Evolutionary conservation across 2,888 invertebrate species (phyloP), one percentile per base, ranked within the genome.

Genomic region (Nemoura dubitans): DNA sequence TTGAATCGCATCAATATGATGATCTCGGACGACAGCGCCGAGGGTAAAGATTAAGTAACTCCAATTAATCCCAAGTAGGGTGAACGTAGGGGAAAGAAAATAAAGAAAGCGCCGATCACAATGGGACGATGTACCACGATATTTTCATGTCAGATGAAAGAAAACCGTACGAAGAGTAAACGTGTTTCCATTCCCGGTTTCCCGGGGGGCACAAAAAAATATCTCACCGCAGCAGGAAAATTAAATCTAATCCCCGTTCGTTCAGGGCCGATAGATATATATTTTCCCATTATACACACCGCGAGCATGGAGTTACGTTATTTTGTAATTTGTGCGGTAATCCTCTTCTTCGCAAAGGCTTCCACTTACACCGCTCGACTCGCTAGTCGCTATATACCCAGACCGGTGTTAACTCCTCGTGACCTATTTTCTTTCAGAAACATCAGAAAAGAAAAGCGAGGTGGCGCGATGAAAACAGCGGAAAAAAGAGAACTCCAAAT

Each of bases 1-100:
- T 59, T 59, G 59, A 59, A 59, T 59, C 59, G 59, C 59, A 59
- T 59, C 59, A 59, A 59, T 59, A 59, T 59, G 59, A 59, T 59
- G 59, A 59, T 59, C 59, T 59, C 59, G 59, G n/a, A 21, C 16
- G 59, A 59, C 21, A 21, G 59, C 59, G 21, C 59, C 59, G 21
- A 59, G 59, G 59, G 59, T 59, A 59, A 21, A 59, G 59, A 59
- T 59, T 59, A 59, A 59, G 59, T 59, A 59, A 7, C 16, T 10
- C 21, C 59, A 59, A 59, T 59, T 59, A 59, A 10, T 59, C 59
- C 16, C 59, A 21, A 7, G 16, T 1, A 59, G 59, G 59, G 59
- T 14, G 59, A 59, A 10, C 3, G 59, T 14, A 21, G 21, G 59
- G 6, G 59, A 2, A 59, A 10, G 59, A 21, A 21, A 59, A 59